Evolutionary conservation across 2,797 vertebrate genomes (phyloP).

Genomic region (Lacerta bilineata): DNA sequence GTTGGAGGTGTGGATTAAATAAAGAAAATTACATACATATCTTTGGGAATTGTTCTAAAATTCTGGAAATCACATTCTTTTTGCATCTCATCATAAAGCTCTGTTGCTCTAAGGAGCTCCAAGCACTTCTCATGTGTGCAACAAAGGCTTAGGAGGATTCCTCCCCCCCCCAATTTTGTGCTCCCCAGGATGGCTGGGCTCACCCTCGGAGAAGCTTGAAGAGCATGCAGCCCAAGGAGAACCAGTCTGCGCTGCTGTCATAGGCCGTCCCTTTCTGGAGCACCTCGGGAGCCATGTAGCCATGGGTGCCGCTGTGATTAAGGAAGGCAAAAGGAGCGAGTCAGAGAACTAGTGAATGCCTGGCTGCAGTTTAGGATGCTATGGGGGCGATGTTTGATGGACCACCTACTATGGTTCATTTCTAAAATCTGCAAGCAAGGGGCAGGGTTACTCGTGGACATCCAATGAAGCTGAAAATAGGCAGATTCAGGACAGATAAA

Average conservation of each 20-base stretch:
- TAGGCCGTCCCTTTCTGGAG: slow-evolving; percentile 97
- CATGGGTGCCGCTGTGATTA: slow-evolving; percentile 90
- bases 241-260: slow-evolving; percentile 99
- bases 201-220: slow-evolving; percentile 98
- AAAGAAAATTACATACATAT: too few relatives aligned
- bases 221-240: slow-evolving; percentile 98
- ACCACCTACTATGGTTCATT: too few relatives aligned
- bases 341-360: neutral
- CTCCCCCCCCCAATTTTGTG: neutral
- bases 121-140: neutral
- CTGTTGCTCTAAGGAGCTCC: neutral
- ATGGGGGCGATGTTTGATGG: too few relatives aligned
- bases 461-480: too few relatives aligned
- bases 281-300: slow-evolving; percentile 99
- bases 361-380: too few relatives aligned
- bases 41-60: neutral
- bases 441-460: too few relatives aligned
- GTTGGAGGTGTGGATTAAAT: too few relatives aligned
- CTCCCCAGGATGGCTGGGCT: slow-evolving; percentile 62
- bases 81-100: neutral
- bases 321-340: neutral
- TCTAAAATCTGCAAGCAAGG: too few relatives aligned
- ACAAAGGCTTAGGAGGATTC: neutral
- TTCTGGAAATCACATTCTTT: neutral
- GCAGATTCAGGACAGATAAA: too few relatives aligned